phyloP scores from a whole-genome alignment of 2,888 invertebrate genomes.

The Lottia gigantea region DNA sequence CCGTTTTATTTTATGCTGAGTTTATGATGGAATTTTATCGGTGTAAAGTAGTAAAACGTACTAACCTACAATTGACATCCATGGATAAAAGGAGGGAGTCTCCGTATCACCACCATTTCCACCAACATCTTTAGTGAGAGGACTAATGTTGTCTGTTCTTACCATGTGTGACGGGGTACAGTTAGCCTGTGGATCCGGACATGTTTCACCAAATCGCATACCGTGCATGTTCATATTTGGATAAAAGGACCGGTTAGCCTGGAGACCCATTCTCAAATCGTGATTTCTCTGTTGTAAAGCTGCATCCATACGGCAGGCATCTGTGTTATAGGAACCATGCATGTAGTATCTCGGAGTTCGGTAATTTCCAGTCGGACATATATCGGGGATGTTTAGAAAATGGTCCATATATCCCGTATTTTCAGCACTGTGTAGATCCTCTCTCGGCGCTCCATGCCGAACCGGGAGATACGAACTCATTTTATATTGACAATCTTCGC shows the following conservation, averaged over 20 bases:
- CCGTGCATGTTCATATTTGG: conserved; percentile 59
- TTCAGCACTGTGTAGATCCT: conserved; percentile 51
- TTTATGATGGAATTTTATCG: conserved; percentile 13
- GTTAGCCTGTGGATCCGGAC: conserved; percentile 38
- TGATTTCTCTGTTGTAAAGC: conserved; percentile 42
- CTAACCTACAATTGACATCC: conserved; percentile 65
- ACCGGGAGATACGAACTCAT: conserved; percentile 63
- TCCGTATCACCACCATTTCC: conserved; percentile 43
- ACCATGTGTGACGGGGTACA: conserved; percentile 44
- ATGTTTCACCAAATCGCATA: conserved; percentile 51
- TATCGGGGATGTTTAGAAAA: conserved; percentile 62
- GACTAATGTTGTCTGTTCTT: conserved; percentile 50
- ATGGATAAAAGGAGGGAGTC: conserved; percentile 59
- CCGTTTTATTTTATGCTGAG: conserved; percentile 21
- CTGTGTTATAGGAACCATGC: conserved; percentile 49
- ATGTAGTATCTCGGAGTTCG: conserved; percentile 57
- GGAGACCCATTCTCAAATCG: conserved; percentile 58
- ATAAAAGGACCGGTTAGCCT: conserved; percentile 55
- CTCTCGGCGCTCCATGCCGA: conserved; percentile 47
- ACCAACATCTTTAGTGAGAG: conserved; percentile 47
- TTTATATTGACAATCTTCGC: conserved; percentile 36
- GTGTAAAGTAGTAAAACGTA: conserved; percentile 23
- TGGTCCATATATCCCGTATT: conserved; percentile 60
- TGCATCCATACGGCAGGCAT: conserved; percentile 62
- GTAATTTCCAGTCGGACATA: conserved; percentile 58